phyloP scores from a whole-genome alignment of 2,888 invertebrate species.

The Epiperipatus broadwayi region DNA sequence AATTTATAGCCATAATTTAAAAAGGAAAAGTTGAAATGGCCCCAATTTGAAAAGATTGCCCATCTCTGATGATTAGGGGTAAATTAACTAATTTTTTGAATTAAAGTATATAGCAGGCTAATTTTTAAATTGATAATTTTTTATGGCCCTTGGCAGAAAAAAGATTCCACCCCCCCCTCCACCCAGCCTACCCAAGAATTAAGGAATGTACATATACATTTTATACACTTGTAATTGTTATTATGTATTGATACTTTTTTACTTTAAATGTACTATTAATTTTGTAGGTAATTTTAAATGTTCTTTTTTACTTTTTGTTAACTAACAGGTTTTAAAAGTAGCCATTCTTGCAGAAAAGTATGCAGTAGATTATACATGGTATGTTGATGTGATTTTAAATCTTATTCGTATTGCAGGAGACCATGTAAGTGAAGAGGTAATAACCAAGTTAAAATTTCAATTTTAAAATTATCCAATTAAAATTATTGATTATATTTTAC shows the following conservation, averaged over 20 bases:
- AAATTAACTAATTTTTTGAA: too few relatives aligned
- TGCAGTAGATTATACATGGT: conserved; percentile 98
- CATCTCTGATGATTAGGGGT: too few relatives aligned
- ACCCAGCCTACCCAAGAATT: too few relatives aligned
- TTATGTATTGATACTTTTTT: conserved; percentile 1
- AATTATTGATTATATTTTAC: not conserved
- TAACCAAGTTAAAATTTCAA: not conserved
- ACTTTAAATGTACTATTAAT: not conserved
- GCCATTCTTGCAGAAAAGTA: conserved; percentile 98
- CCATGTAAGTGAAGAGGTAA: conserved; percentile 94
- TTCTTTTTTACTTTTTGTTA: conserved; percentile 9
- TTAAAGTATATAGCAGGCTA: too few relatives aligned
- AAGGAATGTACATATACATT: too few relatives aligned
- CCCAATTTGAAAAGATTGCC: too few relatives aligned
- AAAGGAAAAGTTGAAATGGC: too few relatives aligned
- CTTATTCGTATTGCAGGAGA: conserved; percentile 97
- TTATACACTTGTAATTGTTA: conserved; percentile 7
- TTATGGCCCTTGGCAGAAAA: too few relatives aligned
- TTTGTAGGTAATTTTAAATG: not conserved
- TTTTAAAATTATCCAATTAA: not conserved
- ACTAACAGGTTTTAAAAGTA: conserved; percentile 63
- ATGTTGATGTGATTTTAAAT: conserved; percentile 83
- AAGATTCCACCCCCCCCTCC: too few relatives aligned
- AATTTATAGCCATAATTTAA: too few relatives aligned
- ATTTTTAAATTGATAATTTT: too few relatives aligned